Evolutionary conservation across 2,113 vertebrate genomes (phyloP).

Genomic region (Thamnophis sirtalis): DNA sequence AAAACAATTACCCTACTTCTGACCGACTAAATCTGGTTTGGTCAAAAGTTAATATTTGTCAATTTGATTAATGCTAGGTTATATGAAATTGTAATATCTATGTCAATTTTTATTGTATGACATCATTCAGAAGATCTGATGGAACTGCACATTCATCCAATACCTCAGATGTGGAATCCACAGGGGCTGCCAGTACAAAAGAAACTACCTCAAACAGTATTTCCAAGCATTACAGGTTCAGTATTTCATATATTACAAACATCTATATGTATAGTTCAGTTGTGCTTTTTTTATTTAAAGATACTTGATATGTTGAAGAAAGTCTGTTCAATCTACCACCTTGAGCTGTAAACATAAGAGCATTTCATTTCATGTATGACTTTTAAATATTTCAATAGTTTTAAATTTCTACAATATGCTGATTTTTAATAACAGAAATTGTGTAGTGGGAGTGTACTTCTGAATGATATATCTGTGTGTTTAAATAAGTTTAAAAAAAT

Average conservation of each 20-base stretch:
- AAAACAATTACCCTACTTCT: neutral
- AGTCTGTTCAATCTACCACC: neutral
- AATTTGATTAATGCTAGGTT: constrained; percentile 6
- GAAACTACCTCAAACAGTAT: constrained; percentile 99
- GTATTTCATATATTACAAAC: neutral
- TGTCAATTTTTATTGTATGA: constrained; percentile 39
- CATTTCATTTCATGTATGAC: neutral
- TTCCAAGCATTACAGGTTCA: constrained; percentile 90
- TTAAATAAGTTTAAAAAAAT: neutral
- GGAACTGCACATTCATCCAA: constrained; percentile 81
- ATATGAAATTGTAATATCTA: constrained; percentile 29
- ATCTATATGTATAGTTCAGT: neutral
- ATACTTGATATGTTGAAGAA: neutral
- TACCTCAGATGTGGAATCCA: constrained; percentile 93
- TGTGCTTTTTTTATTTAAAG: neutral
- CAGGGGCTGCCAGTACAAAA: constrained; percentile 88
- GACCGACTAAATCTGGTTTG: neutral
- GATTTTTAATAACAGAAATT: neutral
- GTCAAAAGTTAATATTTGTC: neutral
- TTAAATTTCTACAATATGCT: neutral
- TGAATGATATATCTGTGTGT: neutral
- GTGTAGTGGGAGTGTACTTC: neutral
- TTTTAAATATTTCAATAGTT: neutral
- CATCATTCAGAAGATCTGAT: constrained; percentile 76
- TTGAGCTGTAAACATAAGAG: neutral